Base-by-base conservation (phyloP, 2,888 invertebrate genomes). In the Scaptodrosophila latifasciaeformis region DNA sequence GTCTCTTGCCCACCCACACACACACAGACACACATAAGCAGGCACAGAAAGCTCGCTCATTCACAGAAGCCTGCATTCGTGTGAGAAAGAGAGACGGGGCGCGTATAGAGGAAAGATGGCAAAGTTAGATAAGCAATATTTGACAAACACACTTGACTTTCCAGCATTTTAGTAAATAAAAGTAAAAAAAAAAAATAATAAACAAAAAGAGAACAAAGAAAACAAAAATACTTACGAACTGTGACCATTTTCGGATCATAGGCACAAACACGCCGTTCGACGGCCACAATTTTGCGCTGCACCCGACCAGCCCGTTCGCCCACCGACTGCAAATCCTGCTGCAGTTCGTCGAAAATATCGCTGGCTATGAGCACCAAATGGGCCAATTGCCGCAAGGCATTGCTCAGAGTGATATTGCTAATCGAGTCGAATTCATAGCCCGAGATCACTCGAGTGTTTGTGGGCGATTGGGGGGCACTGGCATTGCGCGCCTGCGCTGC, bases 151-250 rank as follows among this genome's bases (percentile, higher is more conserved):
- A 78, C 78, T 78, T 71, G 70, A 71, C 75, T 74, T 65, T 77
- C n/a, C n/a, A n/a, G n/a, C n/a, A n/a, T n/a, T n/a, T n/a, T n/a
- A n/a, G n/a, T n/a, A n/a, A n/a, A n/a, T n/a, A n/a, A n/a, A n/a
- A n/a, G n/a, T n/a, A n/a, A n/a, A n/a, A n/a, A n/a, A n/a, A n/a
- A n/a, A n/a, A n/a, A n/a, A n/a, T n/a, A n/a, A n/a, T n/a, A n/a
- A n/a, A n/a, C n/a, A n/a, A n/a, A n/a, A n/a, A n/a, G n/a, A n/a
- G n/a, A n/a, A n/a, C n/a, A n/a, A n/a, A n/a, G n/a, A n/a, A n/a
- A n/a, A n/a, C n/a, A n/a, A n/a, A n/a, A 27, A 47, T 79, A 96
- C 96, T 96, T 89, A 96, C 96, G 96, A 89, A 96, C 95, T 92
- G 95, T 91, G 85, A 96, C 93, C 87, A 92, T 92, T 89, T 94